Conservation (phyloP, 1,140 invertebrate species). For the Doryteuthis pealeii region DNA sequence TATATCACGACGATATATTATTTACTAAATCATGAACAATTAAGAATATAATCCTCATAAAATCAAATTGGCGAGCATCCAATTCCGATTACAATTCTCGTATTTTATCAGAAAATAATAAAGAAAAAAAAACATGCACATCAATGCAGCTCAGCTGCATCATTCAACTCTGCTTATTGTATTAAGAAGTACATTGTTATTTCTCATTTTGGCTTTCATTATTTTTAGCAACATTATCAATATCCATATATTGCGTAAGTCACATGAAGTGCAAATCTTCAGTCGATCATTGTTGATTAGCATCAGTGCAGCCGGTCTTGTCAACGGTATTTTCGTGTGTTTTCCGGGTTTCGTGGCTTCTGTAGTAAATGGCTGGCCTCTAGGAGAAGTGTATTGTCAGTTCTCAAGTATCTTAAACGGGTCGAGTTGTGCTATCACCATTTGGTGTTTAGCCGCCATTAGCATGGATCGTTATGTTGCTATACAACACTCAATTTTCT, state of each 20-base stretch:
- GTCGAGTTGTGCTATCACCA: conserved; percentile 29
- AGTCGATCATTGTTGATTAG: conserved; percentile 27
- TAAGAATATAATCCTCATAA: too few relatives aligned
- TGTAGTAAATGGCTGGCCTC: conserved; percentile 25
- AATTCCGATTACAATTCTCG: too few relatives aligned
- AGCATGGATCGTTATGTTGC: conserved; percentile 34
- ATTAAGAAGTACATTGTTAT: too few relatives aligned
- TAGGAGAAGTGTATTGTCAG: conserved; percentile 32
- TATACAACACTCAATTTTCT: conserved; percentile 26
- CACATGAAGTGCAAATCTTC: conserved; percentile 18
- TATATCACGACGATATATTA: too few relatives aligned
- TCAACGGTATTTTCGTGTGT: conserved; percentile 28
- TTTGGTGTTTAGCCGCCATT: conserved; percentile 30
- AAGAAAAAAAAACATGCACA: too few relatives aligned
- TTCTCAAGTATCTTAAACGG: conserved; percentile 29
- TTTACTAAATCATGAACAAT: too few relatives aligned
- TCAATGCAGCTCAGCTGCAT: too few relatives aligned
- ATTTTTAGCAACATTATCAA: conserved; percentile 26
- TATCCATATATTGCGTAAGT: conserved; percentile 21
- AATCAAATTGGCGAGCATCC: too few relatives aligned
- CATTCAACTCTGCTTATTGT: too few relatives aligned
- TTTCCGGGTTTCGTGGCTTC: conserved; percentile 22
- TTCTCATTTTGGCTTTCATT: too few relatives aligned
- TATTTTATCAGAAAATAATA: too few relatives aligned
- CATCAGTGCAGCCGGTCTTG: conserved; percentile 26